Evolutionary conservation across 35 echinoderm and acorn worm genomes (phyloP).

Genomic region (Apostichopus parvimensis): DNA sequence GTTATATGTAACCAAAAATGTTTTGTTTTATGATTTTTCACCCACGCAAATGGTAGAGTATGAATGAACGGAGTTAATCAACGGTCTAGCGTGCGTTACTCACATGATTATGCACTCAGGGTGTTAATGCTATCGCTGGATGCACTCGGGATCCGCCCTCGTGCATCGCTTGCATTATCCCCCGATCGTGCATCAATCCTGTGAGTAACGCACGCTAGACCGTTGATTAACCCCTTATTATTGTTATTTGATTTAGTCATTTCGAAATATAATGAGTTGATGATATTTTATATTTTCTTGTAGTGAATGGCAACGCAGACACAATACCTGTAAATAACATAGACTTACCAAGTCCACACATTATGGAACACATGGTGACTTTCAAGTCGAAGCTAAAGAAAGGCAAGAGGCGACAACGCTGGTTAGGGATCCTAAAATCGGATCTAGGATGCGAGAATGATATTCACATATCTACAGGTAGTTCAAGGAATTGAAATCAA

Average conservation of each 20-base stretch:
- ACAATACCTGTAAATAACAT: not conserved
- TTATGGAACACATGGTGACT: not conserved
- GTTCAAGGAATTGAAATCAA: not conserved
- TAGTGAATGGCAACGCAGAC: not conserved
- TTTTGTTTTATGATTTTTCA: too few species aligned
- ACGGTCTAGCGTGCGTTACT: too few species aligned
- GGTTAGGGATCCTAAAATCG: not conserved
- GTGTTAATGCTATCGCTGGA: too few species aligned
- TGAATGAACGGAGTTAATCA: too few species aligned
- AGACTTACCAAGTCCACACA: not conserved
- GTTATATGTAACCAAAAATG: too few species aligned
- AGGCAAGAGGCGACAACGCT: not conserved
- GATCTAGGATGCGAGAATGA: not conserved
- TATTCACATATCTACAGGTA: not conserved
- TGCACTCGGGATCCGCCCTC: too few species aligned
- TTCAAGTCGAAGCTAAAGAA: not conserved
- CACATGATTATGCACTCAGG: too few species aligned
- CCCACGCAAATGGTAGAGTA: too few species aligned
- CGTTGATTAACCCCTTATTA: too few species aligned
- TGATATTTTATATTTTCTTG: not conserved
- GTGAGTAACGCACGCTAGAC: too few species aligned
- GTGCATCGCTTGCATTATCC: too few species aligned
- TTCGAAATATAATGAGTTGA: not conserved
- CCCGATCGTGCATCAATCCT: too few species aligned
- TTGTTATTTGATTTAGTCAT: not conserved